Percentiles rank a stretch among this genome's conserved stretches.
These are phyloP conservation scores for Rhyzopertha dominica DNA, from an alignment of 1,140 invertebrate species.

Conservation along the genomic window DNA sequence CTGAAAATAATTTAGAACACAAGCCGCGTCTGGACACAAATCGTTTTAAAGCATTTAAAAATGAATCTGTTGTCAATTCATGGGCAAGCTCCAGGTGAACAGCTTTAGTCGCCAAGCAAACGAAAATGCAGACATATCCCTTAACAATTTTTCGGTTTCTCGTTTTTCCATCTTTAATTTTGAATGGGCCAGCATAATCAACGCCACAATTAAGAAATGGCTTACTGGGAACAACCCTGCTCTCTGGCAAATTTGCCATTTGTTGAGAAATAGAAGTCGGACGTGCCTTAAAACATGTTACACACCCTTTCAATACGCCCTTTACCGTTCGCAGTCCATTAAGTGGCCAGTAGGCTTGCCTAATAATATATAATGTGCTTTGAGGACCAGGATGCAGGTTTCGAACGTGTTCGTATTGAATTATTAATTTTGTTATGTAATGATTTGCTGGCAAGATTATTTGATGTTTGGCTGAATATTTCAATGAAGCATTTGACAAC, in stretches of 20 bases:
- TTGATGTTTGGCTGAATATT: slow-evolving; percentile 20
- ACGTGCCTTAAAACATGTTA: slow-evolving; percentile 15
- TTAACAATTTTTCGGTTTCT: slow-evolving; percentile 23
- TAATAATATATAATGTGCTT: slow-evolving; percentile 11
- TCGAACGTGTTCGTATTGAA: slow-evolving; percentile 16
- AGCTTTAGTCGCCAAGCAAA: slow-evolving; percentile 20
- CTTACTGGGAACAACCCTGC: slow-evolving; percentile 19
- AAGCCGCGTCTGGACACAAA: slow-evolving; percentile 30
- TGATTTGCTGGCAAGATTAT: slow-evolving; percentile 20
- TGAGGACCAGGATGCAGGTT: slow-evolving; percentile 16
- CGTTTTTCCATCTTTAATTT: slow-evolving; percentile 10
- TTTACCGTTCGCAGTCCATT: slow-evolving; percentile 19
- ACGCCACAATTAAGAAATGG: slow-evolving; percentile 31
- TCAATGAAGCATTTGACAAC: slow-evolving; percentile 22
- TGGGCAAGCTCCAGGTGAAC: slow-evolving; percentile 32
- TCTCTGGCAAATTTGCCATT: slow-evolving; percentile 27
- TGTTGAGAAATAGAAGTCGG: neutral
- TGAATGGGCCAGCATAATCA: slow-evolving; percentile 38
- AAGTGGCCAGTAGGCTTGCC: slow-evolving; percentile 21
- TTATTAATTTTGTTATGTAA: slow-evolving; percentile 18
- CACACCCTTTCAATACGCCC: slow-evolving; percentile 14
- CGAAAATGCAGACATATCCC: slow-evolving; percentile 24
- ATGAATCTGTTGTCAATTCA: slow-evolving; percentile 26
- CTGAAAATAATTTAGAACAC: slow-evolving; percentile 25
- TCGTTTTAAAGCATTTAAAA: slow-evolving; percentile 25